phyloP scores from a whole-genome alignment of 1,140 invertebrate genomes.

The Macrobrachium nipponense region DNA sequence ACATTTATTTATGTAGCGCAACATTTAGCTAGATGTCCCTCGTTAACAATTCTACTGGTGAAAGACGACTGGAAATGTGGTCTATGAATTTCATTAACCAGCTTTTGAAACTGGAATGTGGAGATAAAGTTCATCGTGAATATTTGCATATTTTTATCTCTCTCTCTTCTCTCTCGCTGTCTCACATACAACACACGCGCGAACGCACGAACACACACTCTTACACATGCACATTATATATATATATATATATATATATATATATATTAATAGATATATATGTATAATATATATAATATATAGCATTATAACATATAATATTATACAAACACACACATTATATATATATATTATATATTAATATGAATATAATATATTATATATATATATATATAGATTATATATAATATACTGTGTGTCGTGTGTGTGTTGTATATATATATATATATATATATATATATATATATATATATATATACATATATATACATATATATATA shows the following conservation, averaged over 20 bases:
- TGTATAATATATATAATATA: neutral
- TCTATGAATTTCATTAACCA: no score
- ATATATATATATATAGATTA: no score
- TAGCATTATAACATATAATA: no score
- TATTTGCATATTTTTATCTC: neutral
- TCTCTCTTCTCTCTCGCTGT: no score
- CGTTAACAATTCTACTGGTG: no score
- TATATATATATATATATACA: neutral
- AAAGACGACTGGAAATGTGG: no score
- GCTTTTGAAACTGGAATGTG: no score
- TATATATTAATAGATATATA: conserved; percentile 1
- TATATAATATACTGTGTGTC: neutral
- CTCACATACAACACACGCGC: no score
- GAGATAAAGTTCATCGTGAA: neutral
- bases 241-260: conserved; percentile 2
- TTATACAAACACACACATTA: neutral
- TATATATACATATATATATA: neutral
- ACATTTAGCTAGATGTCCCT: no score
- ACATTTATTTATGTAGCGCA: no score
- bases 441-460: neutral
- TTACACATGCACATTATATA: neutral
- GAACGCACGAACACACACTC: no score
- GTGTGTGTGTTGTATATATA: no score
- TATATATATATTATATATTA: neutral
- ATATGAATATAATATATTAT: neutral